Conservation (phyloP, 2,113 vertebrate genomes). For the Microcebus lehilahytsara region DNA sequence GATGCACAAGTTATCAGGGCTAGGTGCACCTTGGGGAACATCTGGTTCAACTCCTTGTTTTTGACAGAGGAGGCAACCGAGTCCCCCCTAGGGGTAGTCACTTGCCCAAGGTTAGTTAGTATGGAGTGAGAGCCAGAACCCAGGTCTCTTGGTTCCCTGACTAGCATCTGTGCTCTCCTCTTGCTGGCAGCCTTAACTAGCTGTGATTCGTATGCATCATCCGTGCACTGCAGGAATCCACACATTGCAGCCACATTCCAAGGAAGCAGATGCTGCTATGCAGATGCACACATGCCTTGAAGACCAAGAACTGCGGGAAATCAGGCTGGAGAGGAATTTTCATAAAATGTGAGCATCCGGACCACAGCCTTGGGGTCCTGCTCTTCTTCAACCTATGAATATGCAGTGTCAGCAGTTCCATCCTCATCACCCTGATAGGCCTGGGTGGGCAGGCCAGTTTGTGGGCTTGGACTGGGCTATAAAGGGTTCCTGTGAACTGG, state of each 20-base stretch:
- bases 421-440: neutral
- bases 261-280: neutral
- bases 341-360: constrained; percentile 26
- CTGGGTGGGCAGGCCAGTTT: neutral
- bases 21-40: neutral
- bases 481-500: neutral
- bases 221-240: neutral
- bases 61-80: neutral
- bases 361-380: neutral
- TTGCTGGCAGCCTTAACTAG: neutral
- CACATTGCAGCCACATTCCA: constrained; percentile 9
- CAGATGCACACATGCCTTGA: constrained; percentile 28
- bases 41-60: neutral
- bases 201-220: neutral
- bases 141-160: neutral
- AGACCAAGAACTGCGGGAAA: neutral
- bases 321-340: constrained; percentile 25
- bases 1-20: neutral
- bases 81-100: neutral
- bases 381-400: neutral
- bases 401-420: neutral
- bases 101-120: neutral
- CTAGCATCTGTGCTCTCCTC: no score
- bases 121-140: neutral
- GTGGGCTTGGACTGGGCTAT: neutral